Conservation (phyloP, 2,888 invertebrate species). For the Cosmorhoe ocellata region DNA sequence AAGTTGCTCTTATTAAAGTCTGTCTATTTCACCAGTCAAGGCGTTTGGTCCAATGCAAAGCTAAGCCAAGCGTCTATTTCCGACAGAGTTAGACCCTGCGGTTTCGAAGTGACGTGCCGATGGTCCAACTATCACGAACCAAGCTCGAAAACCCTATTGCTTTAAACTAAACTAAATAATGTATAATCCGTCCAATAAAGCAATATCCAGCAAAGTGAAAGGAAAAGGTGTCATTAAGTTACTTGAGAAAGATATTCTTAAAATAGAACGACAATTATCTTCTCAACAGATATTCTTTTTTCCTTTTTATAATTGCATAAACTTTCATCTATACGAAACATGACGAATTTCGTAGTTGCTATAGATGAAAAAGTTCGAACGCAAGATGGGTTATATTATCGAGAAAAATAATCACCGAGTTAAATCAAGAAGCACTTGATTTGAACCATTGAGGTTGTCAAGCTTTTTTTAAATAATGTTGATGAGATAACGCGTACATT, state of each 20-base stretch:
- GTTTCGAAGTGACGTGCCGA: constrained; percentile 25
- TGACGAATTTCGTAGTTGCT: too few species aligned
- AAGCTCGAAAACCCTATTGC: constrained; percentile 8
- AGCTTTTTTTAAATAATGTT: too few species aligned
- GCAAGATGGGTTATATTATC: too few species aligned
- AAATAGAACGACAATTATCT: constrained; percentile 25
- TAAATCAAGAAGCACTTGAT: too few species aligned
- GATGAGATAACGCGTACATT: too few species aligned
- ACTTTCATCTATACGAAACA: too few species aligned
- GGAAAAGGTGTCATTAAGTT: constrained; percentile 47
- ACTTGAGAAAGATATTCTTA: constrained; percentile 32
- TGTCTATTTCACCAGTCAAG: constrained; percentile 10
- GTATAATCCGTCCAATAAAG: too few species aligned
- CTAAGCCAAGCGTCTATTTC: constrained; percentile 26
- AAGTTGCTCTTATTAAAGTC: constrained; percentile 17
- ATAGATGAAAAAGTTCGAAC: too few species aligned
- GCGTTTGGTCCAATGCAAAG: constrained; percentile 13
- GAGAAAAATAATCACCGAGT: too few species aligned
- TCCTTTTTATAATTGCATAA: too few species aligned
- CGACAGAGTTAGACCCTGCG: constrained; percentile 26
- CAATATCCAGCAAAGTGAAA: constrained; percentile 38
- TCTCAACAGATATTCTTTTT: constrained; percentile 30
- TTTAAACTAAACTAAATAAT: background rate
- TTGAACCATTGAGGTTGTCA: too few species aligned
- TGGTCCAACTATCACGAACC: constrained; percentile 20